Base-by-base conservation (phyloP, 1,140 invertebrate species). In the Rhagoletis pomonella region DNA sequence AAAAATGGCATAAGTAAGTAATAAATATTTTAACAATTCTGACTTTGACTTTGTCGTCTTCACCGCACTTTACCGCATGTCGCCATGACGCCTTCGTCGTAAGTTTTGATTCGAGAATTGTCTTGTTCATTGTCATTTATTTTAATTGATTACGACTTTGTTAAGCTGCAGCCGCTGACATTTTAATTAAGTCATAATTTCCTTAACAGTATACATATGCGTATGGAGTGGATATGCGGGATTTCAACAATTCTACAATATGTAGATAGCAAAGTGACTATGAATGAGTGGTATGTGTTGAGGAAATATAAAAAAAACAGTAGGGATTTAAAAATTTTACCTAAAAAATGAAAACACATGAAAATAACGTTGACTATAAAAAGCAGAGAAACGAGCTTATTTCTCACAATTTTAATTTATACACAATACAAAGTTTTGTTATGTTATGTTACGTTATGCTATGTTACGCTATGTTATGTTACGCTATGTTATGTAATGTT, bases 161-260 rank as follows among this genome's bases (percentile, higher is more conserved):
- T 81, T 55, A 81, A 81, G 73, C 73, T 81, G 14, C 47, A 55
- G n/a, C 47, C 4, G 50, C 73, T 81, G 73, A 81, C 73, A 81
- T 81, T 55, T 58, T 81, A 81, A 81, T 81, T 81, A 81, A 81
- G 47, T 55, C 73, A 55, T 81, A 55, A 81, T 81, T 81, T 81
- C 19, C 47, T 81, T 29, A 81, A 81, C 73, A 50, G 55, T 14
- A 2, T 29, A 29, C 7, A 5, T 14, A n/a, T 47, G 2, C 44
- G 69, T 47, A 77, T 29, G 47, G n/a, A 19, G 47, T 47, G 19
- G 55, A 17, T 81, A 55, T n/a, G 73, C 9, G 12, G 69, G 14
- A 17, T 47, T 12, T 73, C 69, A 73, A 73, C 69, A 73, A n/a
- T 12, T 47, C 69, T 44, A 47, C 44, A 47, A 17, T 47, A 73